Conservation (phyloP, 2,888 invertebrate genomes). For the Acrocera orbiculus region DNA sequence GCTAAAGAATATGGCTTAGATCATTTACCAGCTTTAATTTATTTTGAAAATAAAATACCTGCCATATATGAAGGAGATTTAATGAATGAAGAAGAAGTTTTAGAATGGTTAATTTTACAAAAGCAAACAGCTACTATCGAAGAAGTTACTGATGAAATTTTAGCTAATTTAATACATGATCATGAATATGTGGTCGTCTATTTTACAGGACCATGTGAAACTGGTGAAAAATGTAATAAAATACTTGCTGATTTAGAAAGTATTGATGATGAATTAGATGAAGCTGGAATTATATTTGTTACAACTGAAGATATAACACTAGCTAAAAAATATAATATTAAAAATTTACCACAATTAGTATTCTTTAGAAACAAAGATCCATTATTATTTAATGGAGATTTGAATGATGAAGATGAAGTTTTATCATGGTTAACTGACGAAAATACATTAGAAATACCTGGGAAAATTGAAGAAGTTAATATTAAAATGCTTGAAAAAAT, state of each 20-base stretch:
- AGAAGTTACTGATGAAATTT: constrained; percentile 83
- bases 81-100: constrained; percentile 78
- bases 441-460: constrained; percentile 76
- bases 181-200: constrained; percentile 90
- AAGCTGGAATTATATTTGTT: constrained; percentile 83
- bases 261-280: constrained; percentile 84
- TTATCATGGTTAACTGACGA: constrained; percentile 83
- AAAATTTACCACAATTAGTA: constrained; percentile 65
- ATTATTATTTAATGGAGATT: constrained; percentile 62
- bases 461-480: constrained; percentile 85
- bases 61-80: constrained; percentile 82
- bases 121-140: constrained; percentile 83
- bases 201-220: constrained; percentile 78
- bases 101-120: constrained; percentile 70
- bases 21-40: constrained; percentile 59
- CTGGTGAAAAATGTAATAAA: constrained; percentile 71
- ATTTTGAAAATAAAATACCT: constrained; percentile 82
- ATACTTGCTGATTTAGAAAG: constrained; percentile 75
- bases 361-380: constrained; percentile 88
- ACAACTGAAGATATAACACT: constrained; percentile 70
- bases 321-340: constrained; percentile 73
- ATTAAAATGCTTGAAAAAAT: constrained; percentile 79
- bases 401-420: constrained; percentile 83
- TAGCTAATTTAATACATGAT: constrained; percentile 67
- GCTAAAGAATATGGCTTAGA: constrained; percentile 83